phyloP scores from a whole-genome alignment of 2,888 invertebrate genomes.

The Microctonus brassicae region DNA sequence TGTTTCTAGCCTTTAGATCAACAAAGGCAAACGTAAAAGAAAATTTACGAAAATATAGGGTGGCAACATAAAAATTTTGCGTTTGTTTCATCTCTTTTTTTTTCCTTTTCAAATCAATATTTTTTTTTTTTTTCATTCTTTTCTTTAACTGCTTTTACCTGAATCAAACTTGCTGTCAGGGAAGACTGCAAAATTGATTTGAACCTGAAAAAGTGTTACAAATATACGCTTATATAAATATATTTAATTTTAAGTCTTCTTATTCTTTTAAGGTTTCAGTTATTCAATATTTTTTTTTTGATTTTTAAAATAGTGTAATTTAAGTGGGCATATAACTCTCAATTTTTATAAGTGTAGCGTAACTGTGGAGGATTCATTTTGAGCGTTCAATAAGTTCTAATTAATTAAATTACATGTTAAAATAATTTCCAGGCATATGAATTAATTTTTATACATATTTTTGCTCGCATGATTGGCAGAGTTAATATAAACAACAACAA shows the following conservation, averaged over 20 bases:
- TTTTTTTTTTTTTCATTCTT: constrained; percentile 4
- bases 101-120: not conserved
- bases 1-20: too few species aligned
- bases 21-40: too few species aligned
- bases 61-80: not conserved
- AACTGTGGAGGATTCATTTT: not conserved
- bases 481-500: too few species aligned
- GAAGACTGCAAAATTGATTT: constrained; percentile 67
- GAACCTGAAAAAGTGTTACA: constrained; percentile 67
- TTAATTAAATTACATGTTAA: not conserved
- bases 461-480: not conserved
- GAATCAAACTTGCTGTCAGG: constrained; percentile 67
- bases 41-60: not conserved
- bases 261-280: not conserved
- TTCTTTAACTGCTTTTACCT: constrained; percentile 56
- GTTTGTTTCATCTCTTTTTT: not conserved
- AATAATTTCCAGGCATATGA: not conserved
- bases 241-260: not conserved
- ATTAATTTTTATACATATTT: not conserved
- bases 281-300: not conserved
- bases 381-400: not conserved
- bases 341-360: not conserved
- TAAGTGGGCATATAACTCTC: not conserved
- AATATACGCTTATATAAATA: constrained; percentile 34
- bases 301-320: not conserved